Base-by-base conservation (phyloP, 2,797 vertebrate species). In the Myotis planiceps region DNA sequence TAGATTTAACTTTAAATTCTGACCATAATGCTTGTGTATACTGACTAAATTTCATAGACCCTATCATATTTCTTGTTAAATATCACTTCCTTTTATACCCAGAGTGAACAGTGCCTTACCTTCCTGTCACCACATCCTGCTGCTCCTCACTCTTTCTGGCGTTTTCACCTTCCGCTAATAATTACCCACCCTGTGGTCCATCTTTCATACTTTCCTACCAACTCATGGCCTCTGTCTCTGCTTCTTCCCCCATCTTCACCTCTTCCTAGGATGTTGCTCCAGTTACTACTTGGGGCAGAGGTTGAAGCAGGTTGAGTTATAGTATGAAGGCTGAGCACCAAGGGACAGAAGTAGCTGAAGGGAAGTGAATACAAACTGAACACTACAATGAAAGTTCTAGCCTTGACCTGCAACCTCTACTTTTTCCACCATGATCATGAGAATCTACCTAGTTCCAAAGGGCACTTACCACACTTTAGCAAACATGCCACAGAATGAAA, bases 1-100 rank as follows among this genome's bases (percentile, higher is more conserved):
- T 90, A 68, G 6, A 42, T 39, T 96, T 82, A 60, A 42, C 32
- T 92, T 37, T 69, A 71, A 87, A 51, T 87, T 83, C 13, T 91
- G n/a, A 68, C 14, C 37, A 68, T 55, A 75, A 49, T 29, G 58
- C 3, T 94, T 74, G 81, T 63, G 37, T 88, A 27, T 45, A 39
- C 39, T 65, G 74, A 72, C 37, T 66, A 71, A 58, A 71, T 80
- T 58, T 60, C n/a, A 78, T 32, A 9, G 16, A 45, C 23, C 12
- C 42, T 37, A 29, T 63, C 39, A 39, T 25, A 45, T 60, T 51
- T 92, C 39, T 58, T 45, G 6, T 55, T 88, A 96, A 78, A 58
- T 89, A 42, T 68, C 12, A 45, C 66, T 75, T 83, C 45, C 47
- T 6, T 75, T 27, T 63, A 49, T 34, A n/a, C 65, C 2, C 49